Evolutionary conservation across 2,797 vertebrate species (phyloP).

Genomic region (Lepus oiostolus): DNA sequence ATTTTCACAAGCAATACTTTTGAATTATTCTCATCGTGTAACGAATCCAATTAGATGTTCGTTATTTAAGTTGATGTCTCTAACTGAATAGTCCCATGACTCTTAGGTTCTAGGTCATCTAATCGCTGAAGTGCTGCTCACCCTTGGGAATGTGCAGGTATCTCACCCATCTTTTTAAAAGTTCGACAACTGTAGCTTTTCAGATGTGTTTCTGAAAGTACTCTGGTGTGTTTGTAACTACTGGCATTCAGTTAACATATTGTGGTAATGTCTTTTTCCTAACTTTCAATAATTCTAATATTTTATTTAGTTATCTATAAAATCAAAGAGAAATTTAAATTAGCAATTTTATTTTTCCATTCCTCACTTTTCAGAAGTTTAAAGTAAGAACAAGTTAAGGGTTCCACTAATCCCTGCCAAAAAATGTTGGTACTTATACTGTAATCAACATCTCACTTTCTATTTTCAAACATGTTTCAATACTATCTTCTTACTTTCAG

Average conservation of each 20-base stretch:
- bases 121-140: slow-evolving; percentile 12
- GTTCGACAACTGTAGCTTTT: slow-evolving; percentile 1
- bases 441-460: background rate
- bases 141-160: slow-evolving; percentile 29
- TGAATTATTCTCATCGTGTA: slow-evolving; percentile 15
- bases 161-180: slow-evolving; percentile 56
- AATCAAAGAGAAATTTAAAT: slow-evolving; percentile 2
- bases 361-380: slow-evolving; percentile 51
- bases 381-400: slow-evolving; percentile 5
- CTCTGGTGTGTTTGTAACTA: background rate
- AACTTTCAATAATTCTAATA: slow-evolving; percentile 14
- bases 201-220: slow-evolving; percentile 45
- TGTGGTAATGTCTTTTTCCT: background rate
- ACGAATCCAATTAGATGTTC: background rate
- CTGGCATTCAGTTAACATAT: background rate
- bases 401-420: background rate
- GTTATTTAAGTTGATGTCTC: background rate
- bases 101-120: slow-evolving; percentile 27
- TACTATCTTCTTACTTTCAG: background rate
- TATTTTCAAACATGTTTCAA: background rate
- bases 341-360: background rate
- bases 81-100: background rate
- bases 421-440: background rate
- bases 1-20: slow-evolving; percentile 63
- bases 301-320: background rate